Conservation (phyloP, 2,113 vertebrate species). For the Buteo buteo region DNA sequence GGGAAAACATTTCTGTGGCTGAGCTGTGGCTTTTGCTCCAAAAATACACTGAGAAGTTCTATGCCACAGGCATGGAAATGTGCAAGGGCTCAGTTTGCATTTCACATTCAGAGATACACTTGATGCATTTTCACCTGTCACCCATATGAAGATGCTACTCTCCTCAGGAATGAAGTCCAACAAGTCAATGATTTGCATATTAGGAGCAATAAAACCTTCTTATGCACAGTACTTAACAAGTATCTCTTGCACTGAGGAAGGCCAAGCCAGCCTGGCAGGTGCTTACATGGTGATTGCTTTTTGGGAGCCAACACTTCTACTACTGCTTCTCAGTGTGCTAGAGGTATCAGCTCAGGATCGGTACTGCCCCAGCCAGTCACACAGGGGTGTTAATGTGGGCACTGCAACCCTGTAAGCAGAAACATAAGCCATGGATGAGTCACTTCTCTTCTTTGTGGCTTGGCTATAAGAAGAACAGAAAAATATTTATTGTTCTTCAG, state of each 20-base stretch:
- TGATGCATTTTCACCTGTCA: not conserved
- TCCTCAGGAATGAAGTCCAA: not conserved
- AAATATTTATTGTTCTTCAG: not conserved
- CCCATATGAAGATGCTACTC: not conserved
- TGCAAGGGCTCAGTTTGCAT: not conserved
- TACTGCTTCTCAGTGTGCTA: not conserved
- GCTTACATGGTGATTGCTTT: not conserved
- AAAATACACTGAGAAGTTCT: not conserved
- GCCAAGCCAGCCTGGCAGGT: not conserved
- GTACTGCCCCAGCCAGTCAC: not conserved
- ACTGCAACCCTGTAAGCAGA: not conserved
- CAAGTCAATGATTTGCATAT: accelerated
- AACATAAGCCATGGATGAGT: not conserved
- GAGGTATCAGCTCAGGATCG: not conserved
- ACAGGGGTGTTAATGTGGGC: accelerated
- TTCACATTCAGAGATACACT: not conserved
- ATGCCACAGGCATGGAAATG: slow-evolving; percentile 2
- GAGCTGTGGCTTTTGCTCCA: slow-evolving; percentile 14
- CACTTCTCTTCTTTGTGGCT: not conserved
- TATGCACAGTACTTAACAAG: accelerated
- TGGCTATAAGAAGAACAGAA: not conserved
- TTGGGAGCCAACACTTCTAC: not conserved
- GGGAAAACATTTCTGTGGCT: slow-evolving; percentile 7
- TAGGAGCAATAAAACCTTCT: not conserved
- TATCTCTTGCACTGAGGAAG: not conserved